Conservation (phyloP, 2,797 vertebrate species). For the Arnoldichthys spilopterus region DNA sequence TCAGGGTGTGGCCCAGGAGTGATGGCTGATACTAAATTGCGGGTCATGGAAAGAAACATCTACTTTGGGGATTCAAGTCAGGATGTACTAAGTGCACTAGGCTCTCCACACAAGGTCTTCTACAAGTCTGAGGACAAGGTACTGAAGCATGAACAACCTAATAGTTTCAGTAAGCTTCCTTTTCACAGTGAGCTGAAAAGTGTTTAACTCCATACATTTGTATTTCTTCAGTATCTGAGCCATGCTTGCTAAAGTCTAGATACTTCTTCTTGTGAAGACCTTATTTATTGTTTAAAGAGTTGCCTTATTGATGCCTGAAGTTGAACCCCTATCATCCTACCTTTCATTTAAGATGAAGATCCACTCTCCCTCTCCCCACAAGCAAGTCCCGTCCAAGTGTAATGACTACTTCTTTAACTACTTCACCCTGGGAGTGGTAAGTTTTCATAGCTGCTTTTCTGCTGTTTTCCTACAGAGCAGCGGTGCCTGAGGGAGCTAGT, state of each 20-base stretch:
- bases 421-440: constrained; percentile 97
- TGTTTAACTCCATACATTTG: background rate
- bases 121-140: constrained; percentile 99
- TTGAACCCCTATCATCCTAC: background rate
- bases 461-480: background rate
- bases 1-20: constrained; percentile 89
- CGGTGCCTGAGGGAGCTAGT: background rate
- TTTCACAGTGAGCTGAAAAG: background rate
- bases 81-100: constrained; percentile 93
- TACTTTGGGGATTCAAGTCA: constrained; percentile 97
- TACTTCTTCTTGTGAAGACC: background rate
- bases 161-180: background rate
- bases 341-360: constrained; percentile 91
- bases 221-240: background rate
- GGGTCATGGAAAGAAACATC: constrained; percentile 89
- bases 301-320: background rate
- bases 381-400: constrained; percentile 98
- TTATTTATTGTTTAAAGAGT: too few species aligned
- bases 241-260: background rate
- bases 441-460: constrained; percentile 61
- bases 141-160: background rate
- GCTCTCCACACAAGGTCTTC: constrained; percentile 97
- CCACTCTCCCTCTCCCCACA: constrained; percentile 97
- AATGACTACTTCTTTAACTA: constrained; percentile 99
- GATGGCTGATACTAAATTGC: constrained; percentile 91